A percentile compares a stretch with the other conserved stretches of the same genome.
Evolutionary conservation across 2,113 vertebrate genomes (phyloP).

Genomic region (Rynchops niger): DNA sequence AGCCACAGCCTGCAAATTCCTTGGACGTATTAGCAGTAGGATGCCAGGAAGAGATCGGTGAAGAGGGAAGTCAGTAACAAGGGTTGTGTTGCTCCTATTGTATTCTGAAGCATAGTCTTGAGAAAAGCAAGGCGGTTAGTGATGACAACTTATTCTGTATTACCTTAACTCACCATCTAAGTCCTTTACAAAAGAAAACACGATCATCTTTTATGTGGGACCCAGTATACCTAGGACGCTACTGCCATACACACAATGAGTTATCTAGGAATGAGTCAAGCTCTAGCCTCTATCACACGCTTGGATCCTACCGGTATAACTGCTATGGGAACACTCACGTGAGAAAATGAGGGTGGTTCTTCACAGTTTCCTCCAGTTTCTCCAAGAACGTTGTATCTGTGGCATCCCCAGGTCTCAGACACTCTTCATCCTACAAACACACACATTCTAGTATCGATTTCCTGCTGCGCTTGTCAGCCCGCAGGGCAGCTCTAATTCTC

Average conservation of each 20-base stretch:
- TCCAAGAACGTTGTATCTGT: slow-evolving; percentile 93
- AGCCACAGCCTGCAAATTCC: neutral
- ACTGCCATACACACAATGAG: neutral
- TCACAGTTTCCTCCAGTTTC: slow-evolving; percentile 91
- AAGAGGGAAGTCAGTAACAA: neutral
- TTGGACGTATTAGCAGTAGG: neutral
- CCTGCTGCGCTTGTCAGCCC: neutral
- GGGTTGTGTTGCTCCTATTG: neutral
- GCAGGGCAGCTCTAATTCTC: neutral
- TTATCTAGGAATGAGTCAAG: neutral
- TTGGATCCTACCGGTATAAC: neutral
- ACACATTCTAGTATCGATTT: neutral
- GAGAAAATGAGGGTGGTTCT: slow-evolving; percentile 92
- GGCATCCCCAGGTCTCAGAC: slow-evolving; percentile 93
- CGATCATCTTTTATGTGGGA: fast-evolving
- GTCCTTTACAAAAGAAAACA: neutral
- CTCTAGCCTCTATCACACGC: neutral
- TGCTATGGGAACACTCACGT: slow-evolving; percentile 81
- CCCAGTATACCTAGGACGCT: neutral
- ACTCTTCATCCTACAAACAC: slow-evolving; percentile 90
- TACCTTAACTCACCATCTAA: neutral
- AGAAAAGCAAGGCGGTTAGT: neutral
- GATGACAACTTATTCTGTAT: neutral
- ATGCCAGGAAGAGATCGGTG: neutral
- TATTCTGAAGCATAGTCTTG: neutral